A percentile compares a stretch with the other conserved stretches of the same genome.
These are phyloP conservation scores for Aleadryas rufinucha DNA, from an alignment of 2,113 vertebrate genomes.

Conservation along the genomic window DNA sequence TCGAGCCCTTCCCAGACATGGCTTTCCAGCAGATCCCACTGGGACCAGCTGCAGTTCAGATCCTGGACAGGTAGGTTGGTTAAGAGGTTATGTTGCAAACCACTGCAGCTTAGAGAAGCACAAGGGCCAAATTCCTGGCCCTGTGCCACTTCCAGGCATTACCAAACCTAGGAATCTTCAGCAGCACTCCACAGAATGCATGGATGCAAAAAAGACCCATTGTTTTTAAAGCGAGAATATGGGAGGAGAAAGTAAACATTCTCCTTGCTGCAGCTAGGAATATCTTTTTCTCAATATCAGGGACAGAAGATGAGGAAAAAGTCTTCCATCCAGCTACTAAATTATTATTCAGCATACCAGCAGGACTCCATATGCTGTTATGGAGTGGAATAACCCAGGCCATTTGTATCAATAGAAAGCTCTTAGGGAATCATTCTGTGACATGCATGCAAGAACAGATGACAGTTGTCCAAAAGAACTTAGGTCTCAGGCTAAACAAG, in stretches of 20 bases:
- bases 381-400: not conserved
- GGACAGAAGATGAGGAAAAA: not conserved
- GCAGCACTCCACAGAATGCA: not conserved
- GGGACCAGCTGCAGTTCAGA: not conserved
- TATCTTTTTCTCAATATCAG: not conserved
- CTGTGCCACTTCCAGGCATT: not conserved
- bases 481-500: not conserved
- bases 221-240: not conserved
- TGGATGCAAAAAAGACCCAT: not conserved
- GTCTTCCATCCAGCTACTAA: not conserved
- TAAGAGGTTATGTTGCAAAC: not conserved
- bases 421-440: not conserved
- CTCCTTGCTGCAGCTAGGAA: not conserved
- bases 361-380: not conserved
- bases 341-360: not conserved
- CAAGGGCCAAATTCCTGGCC: not conserved
- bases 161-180: not conserved
- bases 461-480: not conserved
- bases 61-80: accelerated
- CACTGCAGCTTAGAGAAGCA: not conserved
- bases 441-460: not conserved
- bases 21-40: not conserved
- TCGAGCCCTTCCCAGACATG: not conserved
- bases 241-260: not conserved
- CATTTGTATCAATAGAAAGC: not conserved